phyloP scores from a whole-genome alignment of 1,140 invertebrate genomes.

The Caenorhabditis briggsae region DNA sequence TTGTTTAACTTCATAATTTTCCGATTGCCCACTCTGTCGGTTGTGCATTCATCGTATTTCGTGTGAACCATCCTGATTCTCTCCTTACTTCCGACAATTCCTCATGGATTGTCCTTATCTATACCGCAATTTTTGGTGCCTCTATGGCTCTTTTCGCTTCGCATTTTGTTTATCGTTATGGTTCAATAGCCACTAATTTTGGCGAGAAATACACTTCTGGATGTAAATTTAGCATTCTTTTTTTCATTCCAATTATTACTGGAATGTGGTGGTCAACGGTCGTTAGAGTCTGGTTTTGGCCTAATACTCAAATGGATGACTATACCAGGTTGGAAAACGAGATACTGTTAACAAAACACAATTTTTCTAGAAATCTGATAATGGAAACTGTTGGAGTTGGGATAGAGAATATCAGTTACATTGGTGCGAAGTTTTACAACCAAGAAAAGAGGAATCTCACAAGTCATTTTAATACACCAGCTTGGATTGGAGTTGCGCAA shows the following conservation, averaged over 20 bases:
- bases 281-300: constrained; percentile 23
- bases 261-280: constrained; percentile 21
- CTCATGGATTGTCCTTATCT: constrained; percentile 26
- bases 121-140: constrained; percentile 7
- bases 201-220: constrained; percentile 4
- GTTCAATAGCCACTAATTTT: not conserved
- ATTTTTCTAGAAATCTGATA: constrained; percentile 4
- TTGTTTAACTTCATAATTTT: not conserved
- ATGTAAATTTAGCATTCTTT: not conserved
- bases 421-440: constrained; percentile 17
- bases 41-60: constrained; percentile 13
- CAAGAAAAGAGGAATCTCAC: not conserved
- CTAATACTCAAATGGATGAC: not conserved
- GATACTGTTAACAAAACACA: too few species aligned
- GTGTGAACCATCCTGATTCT: not conserved
- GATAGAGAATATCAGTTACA: constrained; percentile 25
- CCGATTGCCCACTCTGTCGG: constrained; percentile 22
- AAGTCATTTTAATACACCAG: not conserved
- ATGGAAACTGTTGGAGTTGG: not conserved
- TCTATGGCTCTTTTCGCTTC: constrained; percentile 28
- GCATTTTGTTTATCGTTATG: constrained; percentile 28
- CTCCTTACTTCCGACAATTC: not conserved
- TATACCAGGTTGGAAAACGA: not conserved
- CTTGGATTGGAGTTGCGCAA: constrained; percentile 21
- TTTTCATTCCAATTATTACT: not conserved